phyloP scores from a whole-genome alignment of 2,888 invertebrate species.

The Galerucella nymphaeae region DNA sequence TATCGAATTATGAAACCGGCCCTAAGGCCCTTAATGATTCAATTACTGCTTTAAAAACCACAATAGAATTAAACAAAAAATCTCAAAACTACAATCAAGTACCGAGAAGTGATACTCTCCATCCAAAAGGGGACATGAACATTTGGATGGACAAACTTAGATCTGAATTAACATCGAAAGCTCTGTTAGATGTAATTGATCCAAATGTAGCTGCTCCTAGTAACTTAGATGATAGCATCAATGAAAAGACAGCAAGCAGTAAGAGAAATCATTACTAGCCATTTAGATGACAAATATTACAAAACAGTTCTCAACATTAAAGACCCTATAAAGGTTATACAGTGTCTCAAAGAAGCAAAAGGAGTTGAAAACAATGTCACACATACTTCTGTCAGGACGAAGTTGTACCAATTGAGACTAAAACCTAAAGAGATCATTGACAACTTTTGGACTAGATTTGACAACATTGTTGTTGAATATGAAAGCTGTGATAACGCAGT shows the following conservation, averaged over 20 bases:
- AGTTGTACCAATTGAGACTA: too few relatives aligned
- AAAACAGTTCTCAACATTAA: conserved; percentile 16
- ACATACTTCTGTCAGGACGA: too few relatives aligned
- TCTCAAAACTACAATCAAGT: conserved; percentile 14
- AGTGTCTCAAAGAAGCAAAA: conserved; percentile 22
- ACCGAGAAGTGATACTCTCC: conserved; percentile 6
- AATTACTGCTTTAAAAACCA: conserved; percentile 12
- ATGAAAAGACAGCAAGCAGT: conserved; percentile 18
- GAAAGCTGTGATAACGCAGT: too few relatives aligned
- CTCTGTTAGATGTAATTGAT: conserved; percentile 20
- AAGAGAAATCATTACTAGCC: conserved; percentile 26
- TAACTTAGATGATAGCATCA: not conserved
- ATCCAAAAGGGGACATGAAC: conserved; percentile 3
- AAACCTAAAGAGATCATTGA: too few relatives aligned
- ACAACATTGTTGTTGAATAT: too few relatives aligned
- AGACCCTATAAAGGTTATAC: conserved; percentile 16
- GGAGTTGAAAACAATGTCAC: too few relatives aligned
- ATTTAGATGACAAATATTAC: conserved; percentile 22
- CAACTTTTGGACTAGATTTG: too few relatives aligned
- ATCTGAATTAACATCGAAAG: conserved; percentile 15
- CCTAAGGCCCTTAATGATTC: conserved; percentile 12
- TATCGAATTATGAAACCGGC: too few relatives aligned
- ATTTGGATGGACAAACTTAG: conserved; percentile 17
- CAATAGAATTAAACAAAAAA: conserved; percentile 5
- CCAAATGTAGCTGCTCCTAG: not conserved